Percentiles rank a stretch among this genome's conserved stretches.
phyloP scores from a whole-genome alignment of 2,888 invertebrate species.

The Napeogenes inachia region DNA sequence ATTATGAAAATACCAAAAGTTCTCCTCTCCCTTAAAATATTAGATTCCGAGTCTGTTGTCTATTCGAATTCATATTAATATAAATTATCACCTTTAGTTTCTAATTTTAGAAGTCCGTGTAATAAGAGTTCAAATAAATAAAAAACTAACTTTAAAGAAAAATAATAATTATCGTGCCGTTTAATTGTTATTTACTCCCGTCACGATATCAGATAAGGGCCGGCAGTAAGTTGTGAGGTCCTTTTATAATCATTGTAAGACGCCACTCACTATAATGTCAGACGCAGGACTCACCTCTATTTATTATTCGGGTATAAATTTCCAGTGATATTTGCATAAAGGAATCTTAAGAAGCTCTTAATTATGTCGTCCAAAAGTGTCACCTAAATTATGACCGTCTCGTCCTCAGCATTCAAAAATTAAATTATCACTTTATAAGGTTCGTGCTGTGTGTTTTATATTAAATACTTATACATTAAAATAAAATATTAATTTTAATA shows the following conservation, averaged over 20 bases:
- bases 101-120: slow-evolving; percentile 1
- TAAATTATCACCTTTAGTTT: no score
- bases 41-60: no score
- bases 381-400: slow-evolving; percentile 50
- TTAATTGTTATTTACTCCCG: slow-evolving; percentile 22
- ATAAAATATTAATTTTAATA: no score
- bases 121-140: no score
- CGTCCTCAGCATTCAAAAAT: slow-evolving; percentile 52
- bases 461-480: no score
- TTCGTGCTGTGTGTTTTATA: slow-evolving; percentile 4
- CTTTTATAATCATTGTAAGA: slow-evolving; percentile 61
- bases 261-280: slow-evolving; percentile 60
- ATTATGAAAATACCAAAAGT: background rate
- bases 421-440: slow-evolving; percentile 51
- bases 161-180: background rate
- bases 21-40: no score
- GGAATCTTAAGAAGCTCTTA: slow-evolving; percentile 66
- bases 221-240: slow-evolving; percentile 48
- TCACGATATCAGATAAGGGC: slow-evolving; percentile 38
- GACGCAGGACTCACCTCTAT: slow-evolving; percentile 56
- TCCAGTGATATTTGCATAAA: slow-evolving; percentile 68
- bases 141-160: background rate
- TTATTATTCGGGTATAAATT: slow-evolving; percentile 58
- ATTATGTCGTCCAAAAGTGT: slow-evolving; percentile 51
- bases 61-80: no score